These are phyloP conservation scores for Ommatoiulus sabulosus DNA, from an alignment of 2,888 invertebrate genomes.

Conservation along the genomic window DNA sequence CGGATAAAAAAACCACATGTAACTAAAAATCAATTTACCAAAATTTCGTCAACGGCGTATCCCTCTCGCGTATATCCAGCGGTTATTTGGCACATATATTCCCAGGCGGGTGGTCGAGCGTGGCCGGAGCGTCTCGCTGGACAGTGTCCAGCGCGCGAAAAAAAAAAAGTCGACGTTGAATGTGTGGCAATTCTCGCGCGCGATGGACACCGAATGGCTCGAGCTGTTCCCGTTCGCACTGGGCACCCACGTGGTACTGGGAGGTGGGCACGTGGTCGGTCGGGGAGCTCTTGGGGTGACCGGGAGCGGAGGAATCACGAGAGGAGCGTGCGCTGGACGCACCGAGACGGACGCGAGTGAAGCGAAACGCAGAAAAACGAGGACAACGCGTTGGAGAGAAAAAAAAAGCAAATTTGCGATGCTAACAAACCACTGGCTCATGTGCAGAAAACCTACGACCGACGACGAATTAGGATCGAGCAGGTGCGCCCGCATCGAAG, in stretches of 20 bases:
- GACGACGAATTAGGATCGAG: neutral
- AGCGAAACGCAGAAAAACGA: neutral
- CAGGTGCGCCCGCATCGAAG: neutral
- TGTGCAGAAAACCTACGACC: slow-evolving; percentile 5
- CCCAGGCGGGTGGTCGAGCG: neutral
- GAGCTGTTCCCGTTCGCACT: neutral
- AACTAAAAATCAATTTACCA: neutral
- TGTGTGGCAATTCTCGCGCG: neutral
- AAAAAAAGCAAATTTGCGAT: neutral
- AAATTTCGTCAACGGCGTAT: neutral
- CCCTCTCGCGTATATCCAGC: neutral
- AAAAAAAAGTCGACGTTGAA: neutral
- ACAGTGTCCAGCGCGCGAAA: neutral
- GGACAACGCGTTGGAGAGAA: neutral
- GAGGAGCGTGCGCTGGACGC: neutral
- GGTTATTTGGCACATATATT: neutral
- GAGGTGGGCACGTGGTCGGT: neutral
- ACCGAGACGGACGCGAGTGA: neutral
- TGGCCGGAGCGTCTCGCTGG: neutral
- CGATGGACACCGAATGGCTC: neutral
- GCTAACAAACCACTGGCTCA: slow-evolving; percentile 36
- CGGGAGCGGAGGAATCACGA: slow-evolving; percentile 2
- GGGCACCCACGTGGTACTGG: neutral
- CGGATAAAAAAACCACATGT: neutral
- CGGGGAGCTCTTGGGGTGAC: neutral